Evolutionary conservation across 1,140 invertebrate species (phyloP), one percentile per base, ranked within the genome.

Genomic region (Drosophila triauraria): DNA sequence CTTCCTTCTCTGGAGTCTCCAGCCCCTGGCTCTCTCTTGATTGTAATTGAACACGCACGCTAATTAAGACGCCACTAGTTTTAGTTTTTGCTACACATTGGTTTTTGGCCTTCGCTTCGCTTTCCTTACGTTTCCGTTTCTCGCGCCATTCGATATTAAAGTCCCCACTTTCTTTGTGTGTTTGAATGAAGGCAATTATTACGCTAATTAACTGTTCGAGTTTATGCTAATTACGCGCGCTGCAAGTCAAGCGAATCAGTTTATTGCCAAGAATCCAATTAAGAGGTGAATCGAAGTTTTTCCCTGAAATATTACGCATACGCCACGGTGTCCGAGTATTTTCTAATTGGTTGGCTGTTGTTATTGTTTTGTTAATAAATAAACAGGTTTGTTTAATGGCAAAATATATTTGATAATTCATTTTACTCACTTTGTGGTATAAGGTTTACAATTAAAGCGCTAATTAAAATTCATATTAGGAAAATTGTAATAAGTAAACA

Each of bases 51-150:
- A 88, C 84, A 88, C 85, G 84, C 84, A 88, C 77, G 85, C 84
- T 88, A 88, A 88, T 88, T 88, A 88, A 90, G 84, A 88, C 78
- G 76, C 85, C 80, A 88, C 83, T 88, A 88, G 80, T 81, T 84
- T 83, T 70, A 76, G 80, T 86, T 86, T 82, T 70, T 76, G 65
- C 60, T 78, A 71, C 62, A 86, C 63, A 76, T 75, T 71, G 61
- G 56, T 46, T 61, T 77, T 32, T 53, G 27, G n/a, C 50, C 46
- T 27, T 65, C 9, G 10, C 35, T 13, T 27, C 27, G 25, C 17
- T 27, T 15, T 27, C 20, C 2, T n/a, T 43, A 15, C 20, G 30
- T 35, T 32, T 67, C 10, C 23, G 38, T 40, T 5, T 23, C 13
- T 42, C 20, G 30, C 40, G 53, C 53, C 60, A 43, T 44, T 72